Evolutionary conservation across 2,888 invertebrate species (phyloP).

Genomic region (Drosophila borealis): DNA sequence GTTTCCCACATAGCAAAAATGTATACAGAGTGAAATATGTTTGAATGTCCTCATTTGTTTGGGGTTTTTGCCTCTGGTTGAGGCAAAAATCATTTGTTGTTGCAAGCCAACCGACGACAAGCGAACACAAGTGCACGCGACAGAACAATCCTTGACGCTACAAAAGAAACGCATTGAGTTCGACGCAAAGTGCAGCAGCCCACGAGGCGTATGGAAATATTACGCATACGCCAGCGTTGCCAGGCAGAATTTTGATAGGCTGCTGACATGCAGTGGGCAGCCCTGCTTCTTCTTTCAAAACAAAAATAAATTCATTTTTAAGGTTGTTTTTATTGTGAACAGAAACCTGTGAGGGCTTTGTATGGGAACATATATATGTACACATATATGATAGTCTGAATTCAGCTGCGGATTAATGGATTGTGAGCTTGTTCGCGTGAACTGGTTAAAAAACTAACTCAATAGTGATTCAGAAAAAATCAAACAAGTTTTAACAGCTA

Average conservation of each 20-base stretch:
- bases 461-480: too few relatives aligned
- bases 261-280: conserved; percentile 39
- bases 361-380: too few relatives aligned
- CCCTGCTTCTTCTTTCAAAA: too few relatives aligned
- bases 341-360: too few relatives aligned
- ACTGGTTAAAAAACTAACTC: too few relatives aligned
- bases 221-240: conserved; percentile 59
- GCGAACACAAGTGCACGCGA: conserved; percentile 23
- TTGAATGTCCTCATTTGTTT: conserved; percentile 37
- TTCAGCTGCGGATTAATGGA: too few relatives aligned
- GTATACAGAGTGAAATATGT: conserved; percentile 12
- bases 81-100: conserved; percentile 25
- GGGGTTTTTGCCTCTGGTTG: background rate
- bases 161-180: conserved; percentile 31
- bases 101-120: conserved; percentile 45
- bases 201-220: conserved; percentile 51
- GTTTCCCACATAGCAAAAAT: background rate
- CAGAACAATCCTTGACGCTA: conserved; percentile 6
- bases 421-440: too few relatives aligned
- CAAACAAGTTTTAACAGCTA: too few relatives aligned
- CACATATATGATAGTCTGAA: too few relatives aligned
- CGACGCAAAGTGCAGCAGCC: conserved; percentile 38
- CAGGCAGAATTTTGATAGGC: conserved; percentile 45
- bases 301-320: too few relatives aligned
- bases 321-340: too few relatives aligned